Conservation (phyloP, 2,113 vertebrate species). For the Zosterops lateralis region DNA sequence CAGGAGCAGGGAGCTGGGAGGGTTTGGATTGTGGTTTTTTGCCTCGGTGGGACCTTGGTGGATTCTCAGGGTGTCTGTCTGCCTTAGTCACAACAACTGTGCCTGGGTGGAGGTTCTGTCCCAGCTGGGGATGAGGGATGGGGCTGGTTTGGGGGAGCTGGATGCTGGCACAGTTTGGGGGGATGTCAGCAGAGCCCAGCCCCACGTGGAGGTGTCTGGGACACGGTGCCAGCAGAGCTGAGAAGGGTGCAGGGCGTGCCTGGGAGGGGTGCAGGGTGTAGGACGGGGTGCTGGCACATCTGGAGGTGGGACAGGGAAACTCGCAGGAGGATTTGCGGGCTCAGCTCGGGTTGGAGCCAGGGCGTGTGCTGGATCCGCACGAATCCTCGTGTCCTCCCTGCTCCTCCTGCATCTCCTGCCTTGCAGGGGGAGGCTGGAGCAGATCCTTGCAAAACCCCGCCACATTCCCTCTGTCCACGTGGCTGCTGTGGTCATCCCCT, state of each 20-base stretch:
- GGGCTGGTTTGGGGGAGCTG: background rate
- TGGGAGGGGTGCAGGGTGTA: slow-evolving; percentile 44
- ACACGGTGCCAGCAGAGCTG: background rate
- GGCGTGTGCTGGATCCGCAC: background rate
- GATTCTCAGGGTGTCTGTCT: background rate
- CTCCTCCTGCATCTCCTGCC: background rate
- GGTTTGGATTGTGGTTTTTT: rapidly evolving
- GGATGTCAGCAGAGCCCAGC: background rate
- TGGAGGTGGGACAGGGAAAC: background rate
- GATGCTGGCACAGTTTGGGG: background rate
- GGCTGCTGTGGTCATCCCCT: background rate
- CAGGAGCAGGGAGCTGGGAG: background rate
- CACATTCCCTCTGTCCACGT: background rate
- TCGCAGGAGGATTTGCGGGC: slow-evolving; percentile 47
- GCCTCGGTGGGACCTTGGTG: background rate
- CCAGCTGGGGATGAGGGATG: background rate
- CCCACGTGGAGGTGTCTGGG: background rate
- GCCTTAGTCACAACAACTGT: background rate
- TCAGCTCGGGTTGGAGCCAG: background rate
- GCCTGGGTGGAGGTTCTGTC: background rate
- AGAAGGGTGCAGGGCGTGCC: background rate
- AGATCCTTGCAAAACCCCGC: background rate
- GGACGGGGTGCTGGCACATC: slow-evolving; percentile 38
- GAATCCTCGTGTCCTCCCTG: background rate
- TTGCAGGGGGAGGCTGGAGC: background rate